Evolutionary conservation across 2,888 invertebrate species (phyloP).

Genomic region (Dysmachus trigonus): DNA sequence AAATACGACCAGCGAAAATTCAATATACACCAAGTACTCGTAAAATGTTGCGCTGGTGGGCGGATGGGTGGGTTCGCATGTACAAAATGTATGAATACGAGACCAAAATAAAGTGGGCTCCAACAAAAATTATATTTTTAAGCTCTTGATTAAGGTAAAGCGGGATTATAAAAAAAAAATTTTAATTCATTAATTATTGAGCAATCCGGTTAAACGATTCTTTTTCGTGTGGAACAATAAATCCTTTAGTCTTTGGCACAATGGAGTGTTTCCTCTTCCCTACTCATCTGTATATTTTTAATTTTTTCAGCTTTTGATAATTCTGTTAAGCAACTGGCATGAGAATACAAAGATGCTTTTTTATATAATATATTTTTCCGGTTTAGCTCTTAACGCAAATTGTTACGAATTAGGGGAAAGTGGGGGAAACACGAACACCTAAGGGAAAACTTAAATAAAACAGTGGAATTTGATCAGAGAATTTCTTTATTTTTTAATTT

Average conservation of each 20-base stretch:
- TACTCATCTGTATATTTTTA: not conserved
- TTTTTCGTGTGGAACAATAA: not conserved
- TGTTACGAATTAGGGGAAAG: too few relatives aligned
- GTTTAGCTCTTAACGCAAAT: too few relatives aligned
- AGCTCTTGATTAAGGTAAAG: not conserved
- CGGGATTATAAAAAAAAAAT: not conserved
- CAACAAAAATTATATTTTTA: not conserved
- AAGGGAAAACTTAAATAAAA: too few relatives aligned
- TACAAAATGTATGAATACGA: too few relatives aligned
- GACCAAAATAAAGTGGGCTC: not conserved
- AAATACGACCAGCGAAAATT: not conserved
- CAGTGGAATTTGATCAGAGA: too few relatives aligned
- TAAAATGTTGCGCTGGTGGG: not conserved
- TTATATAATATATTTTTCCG: too few relatives aligned
- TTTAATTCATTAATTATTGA: not conserved
- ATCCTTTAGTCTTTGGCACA: not conserved
- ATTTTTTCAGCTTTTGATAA: not conserved
- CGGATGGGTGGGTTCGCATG: not conserved
- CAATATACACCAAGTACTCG: not conserved
- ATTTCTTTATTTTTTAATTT: too few relatives aligned
- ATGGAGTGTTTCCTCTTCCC: not conserved
- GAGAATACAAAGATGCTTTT: not conserved
- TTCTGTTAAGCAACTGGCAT: not conserved
- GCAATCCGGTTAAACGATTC: not conserved
- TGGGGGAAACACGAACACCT: too few relatives aligned